phyloP scores from a whole-genome alignment of 92 coral and sea anemone genomes.

The Paramuricea clavata region DNA sequence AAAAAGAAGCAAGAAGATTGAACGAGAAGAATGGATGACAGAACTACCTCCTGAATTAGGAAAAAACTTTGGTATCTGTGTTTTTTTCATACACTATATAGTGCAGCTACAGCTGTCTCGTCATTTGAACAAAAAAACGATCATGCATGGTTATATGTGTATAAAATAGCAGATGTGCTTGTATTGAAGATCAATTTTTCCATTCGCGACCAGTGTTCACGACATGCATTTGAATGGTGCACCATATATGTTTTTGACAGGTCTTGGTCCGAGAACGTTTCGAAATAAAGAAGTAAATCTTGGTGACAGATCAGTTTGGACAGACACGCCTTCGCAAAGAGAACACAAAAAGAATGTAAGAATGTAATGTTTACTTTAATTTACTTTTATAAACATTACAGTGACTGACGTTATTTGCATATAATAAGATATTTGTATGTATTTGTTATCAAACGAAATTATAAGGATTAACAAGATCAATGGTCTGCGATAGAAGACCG shows the following conservation, averaged over 20 bases:
- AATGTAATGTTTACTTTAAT: too few species aligned
- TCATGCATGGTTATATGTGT: too few species aligned
- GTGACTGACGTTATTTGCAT: too few species aligned
- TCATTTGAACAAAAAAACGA: too few species aligned
- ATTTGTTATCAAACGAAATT: too few species aligned
- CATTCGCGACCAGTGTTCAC: too few species aligned
- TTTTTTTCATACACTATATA: not conserved
- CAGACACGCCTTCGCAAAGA: constrained; percentile 90
- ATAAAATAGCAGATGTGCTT: not conserved
- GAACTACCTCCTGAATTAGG: constrained; percentile 95
- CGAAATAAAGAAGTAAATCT: constrained; percentile 80
- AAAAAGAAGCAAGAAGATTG: constrained; percentile 53
- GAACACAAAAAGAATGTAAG: constrained; percentile 69
- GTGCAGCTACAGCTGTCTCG: not conserved
- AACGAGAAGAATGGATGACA: constrained; percentile 97
- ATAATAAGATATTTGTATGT: too few species aligned
- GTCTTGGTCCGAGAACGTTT: constrained; percentile 92
- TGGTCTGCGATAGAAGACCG: too few species aligned
- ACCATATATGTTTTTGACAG: constrained; percentile 33
- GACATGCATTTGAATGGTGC: not conserved
- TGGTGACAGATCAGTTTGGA: constrained; percentile 98
- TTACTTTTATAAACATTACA: too few species aligned
- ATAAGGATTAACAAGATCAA: too few species aligned
- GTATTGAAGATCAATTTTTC: too few species aligned
- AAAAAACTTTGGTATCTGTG: constrained; percentile 88